Evolutionary conservation across 2,797 vertebrate genomes (phyloP).

Genomic region (Hirundo rustica): DNA sequence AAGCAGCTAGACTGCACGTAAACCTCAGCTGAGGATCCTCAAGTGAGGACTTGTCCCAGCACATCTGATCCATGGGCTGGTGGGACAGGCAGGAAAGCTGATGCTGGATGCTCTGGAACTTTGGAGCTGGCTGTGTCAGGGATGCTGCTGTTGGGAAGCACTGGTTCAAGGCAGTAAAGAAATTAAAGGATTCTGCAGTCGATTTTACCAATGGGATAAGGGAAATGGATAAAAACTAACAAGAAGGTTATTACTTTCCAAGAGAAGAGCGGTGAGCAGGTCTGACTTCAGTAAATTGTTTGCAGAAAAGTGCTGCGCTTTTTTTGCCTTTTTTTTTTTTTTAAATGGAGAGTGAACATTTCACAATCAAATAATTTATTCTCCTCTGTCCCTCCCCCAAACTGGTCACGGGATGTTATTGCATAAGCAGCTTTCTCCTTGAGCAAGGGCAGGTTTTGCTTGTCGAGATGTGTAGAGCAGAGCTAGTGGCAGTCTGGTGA

Average conservation of each 20-base stretch:
- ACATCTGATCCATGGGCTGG: background rate
- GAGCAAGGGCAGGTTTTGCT: constrained; percentile 14
- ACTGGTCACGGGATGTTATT: background rate
- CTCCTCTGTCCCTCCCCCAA: constrained; percentile 10
- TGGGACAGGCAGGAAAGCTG: background rate
- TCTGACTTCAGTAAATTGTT: background rate
- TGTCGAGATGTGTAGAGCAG: background rate
- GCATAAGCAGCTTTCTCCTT: constrained; percentile 61
- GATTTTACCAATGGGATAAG: background rate
- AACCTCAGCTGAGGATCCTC: background rate
- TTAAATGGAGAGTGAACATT: constrained; percentile 3
- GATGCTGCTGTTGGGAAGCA: background rate
- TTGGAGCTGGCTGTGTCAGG: background rate
- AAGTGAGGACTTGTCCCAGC: background rate
- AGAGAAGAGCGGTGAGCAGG: background rate
- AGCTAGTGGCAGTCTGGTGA: background rate
- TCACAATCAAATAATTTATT: constrained; percentile 39
- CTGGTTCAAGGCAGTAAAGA: background rate
- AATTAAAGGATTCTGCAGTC: background rate
- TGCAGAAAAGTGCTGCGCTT: background rate
- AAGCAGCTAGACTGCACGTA: constrained; percentile 1
- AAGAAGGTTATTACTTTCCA: background rate
- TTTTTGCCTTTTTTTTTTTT: background rate
- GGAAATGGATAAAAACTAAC: background rate
- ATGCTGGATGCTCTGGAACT: background rate